A percentile compares a stretch with the other conserved stretches of the same genome.
Evolutionary conservation across 64 coral and sea anemone genomes (phyloP).

Genomic region (Acropora tenuis): DNA sequence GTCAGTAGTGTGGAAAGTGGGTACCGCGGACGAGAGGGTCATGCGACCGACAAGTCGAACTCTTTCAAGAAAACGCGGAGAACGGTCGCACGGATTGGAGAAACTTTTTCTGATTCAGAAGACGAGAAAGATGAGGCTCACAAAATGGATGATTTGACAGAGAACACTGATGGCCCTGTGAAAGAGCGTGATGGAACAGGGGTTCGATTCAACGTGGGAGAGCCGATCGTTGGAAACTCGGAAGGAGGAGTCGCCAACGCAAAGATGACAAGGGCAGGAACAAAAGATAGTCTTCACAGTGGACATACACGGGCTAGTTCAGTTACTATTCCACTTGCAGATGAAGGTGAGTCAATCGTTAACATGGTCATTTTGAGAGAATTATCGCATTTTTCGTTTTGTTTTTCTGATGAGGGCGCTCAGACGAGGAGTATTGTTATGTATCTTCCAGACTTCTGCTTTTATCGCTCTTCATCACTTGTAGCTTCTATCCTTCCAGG

Average conservation of each 20-base stretch:
- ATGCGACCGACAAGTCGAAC: conserved; percentile 28
- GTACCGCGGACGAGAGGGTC: conserved; percentile 27
- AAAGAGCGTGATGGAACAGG: conserved; percentile 52
- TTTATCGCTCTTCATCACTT: too few relatives aligned
- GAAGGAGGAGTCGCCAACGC: conserved; percentile 23
- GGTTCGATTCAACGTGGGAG: conserved; percentile 76
- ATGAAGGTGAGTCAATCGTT: conserved; percentile 26
- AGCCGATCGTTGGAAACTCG: conserved; percentile 21
- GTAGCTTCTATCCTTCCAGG: too few relatives aligned
- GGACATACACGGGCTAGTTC: conserved; percentile 74
- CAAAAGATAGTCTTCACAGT: conserved; percentile 84
- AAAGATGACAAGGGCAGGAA: conserved; percentile 59
- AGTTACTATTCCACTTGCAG: conserved; percentile 66
- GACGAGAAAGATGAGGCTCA: conserved; percentile 36
- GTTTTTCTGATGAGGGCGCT: too few relatives aligned
- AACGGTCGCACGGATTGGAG: background rate
- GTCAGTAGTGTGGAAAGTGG: conserved; percentile 84
- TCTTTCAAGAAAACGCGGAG: conserved; percentile 7
- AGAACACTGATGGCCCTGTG: background rate
- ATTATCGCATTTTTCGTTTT: background rate
- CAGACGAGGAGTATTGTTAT: too few relatives aligned
- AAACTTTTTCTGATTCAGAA: conserved; percentile 44
- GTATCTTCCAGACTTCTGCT: too few relatives aligned
- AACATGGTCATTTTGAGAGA: background rate
- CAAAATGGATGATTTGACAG: conserved; percentile 9